These are phyloP conservation scores for Neosilurus mollespiculum DNA, from an alignment of 2,797 vertebrate genomes.

Conservation along the genomic window DNA sequence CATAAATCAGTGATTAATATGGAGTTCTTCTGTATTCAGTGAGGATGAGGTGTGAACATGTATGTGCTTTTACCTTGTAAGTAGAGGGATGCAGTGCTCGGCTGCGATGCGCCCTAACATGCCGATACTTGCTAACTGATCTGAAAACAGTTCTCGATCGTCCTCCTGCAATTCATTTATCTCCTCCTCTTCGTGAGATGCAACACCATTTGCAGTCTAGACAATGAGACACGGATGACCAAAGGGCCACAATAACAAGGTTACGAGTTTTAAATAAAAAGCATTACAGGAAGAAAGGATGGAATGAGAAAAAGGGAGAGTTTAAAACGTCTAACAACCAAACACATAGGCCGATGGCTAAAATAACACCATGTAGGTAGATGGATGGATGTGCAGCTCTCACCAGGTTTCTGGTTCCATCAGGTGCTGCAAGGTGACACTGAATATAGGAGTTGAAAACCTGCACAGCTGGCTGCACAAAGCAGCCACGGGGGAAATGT, in stretches of 20 bases:
- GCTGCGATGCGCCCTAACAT: constrained; percentile 95
- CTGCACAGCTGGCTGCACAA: constrained; percentile 93
- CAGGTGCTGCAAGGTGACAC: constrained; percentile 95
- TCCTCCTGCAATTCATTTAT: constrained; percentile 98
- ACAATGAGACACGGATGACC: constrained; percentile 41
- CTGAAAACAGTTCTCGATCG: constrained; percentile 95
- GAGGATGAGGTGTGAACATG: background rate
- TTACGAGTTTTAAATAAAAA: background rate
- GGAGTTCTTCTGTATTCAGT: background rate
- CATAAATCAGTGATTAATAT: background rate
- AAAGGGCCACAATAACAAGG: background rate
- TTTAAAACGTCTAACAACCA: background rate
- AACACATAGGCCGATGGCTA: background rate
- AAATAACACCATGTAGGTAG: background rate
- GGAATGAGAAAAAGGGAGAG: background rate
- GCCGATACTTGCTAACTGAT: constrained; percentile 95
- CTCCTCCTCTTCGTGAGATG: constrained; percentile 95
- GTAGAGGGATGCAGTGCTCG: constrained; percentile 95
- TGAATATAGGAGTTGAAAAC: constrained; percentile 99
- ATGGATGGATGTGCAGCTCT: constrained; percentile 55
- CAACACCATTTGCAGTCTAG: constrained; percentile 93
- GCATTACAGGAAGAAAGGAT: background rate
- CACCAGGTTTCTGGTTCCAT: constrained; percentile 97
- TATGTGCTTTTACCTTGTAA: constrained; percentile 77
- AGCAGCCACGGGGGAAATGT: constrained; percentile 96